Conservation (phyloP, 2,888 invertebrate species). For the Therioaphis trifolii region DNA sequence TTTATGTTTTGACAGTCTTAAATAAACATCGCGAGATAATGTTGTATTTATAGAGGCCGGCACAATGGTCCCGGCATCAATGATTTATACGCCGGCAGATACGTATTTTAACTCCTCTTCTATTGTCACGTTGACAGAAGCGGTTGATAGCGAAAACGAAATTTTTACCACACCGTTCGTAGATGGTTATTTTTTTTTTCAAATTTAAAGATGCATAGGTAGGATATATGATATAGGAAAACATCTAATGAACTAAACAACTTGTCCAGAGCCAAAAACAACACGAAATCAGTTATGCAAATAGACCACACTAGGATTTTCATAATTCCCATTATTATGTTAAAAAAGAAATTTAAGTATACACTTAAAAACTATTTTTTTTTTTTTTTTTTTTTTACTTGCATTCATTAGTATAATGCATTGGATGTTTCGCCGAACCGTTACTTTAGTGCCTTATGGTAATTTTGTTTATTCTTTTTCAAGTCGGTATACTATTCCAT, state of each 20-base stretch:
- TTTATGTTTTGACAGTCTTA: conserved; percentile 60
- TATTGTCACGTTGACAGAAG: conserved; percentile 38
- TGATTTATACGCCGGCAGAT: conserved; percentile 42
- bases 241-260: conserved; percentile 50
- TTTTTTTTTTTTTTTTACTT: neutral
- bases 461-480: conserved; percentile 48
- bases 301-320: conserved; percentile 35
- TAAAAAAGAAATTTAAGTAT: conserved; percentile 27
- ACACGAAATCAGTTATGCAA: conserved; percentile 58
- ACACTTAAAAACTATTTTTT: conserved; percentile 6
- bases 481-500: conserved; percentile 22
- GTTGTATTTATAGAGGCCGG: conserved; percentile 57
- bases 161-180: conserved; percentile 11
- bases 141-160: neutral
- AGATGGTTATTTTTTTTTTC: conserved; percentile 1
- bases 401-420: conserved; percentile 45
- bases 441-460: conserved; percentile 46
- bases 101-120: conserved; percentile 41
- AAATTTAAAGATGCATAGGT: conserved; percentile 6
- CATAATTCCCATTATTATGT: conserved; percentile 40
- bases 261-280: conserved; percentile 50
- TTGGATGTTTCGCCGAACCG: conserved; percentile 49
- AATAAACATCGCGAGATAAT: conserved; percentile 54
- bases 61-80: conserved; percentile 36
- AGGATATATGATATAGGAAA: neutral